phyloP scores from a whole-genome alignment of 2,888 invertebrate species.

The Euproctis similis region DNA sequence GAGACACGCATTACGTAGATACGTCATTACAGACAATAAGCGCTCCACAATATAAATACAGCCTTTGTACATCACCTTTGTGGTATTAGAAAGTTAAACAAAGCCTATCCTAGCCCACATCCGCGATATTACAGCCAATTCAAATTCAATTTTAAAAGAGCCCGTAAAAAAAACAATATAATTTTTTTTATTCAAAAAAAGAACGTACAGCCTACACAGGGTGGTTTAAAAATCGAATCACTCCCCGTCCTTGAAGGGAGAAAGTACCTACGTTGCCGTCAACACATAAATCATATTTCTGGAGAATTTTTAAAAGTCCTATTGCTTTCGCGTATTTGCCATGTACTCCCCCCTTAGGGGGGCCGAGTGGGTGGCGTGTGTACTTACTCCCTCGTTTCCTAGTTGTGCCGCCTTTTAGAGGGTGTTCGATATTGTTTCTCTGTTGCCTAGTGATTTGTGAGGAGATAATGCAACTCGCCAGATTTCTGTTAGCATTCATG shows the following conservation, averaged over 20 bases:
- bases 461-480: conserved; percentile 9
- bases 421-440: conserved; percentile 26
- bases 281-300: conserved; percentile 77
- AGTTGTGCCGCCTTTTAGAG: conserved; percentile 57
- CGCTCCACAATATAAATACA: too few species aligned
- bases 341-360: conserved; percentile 65
- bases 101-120: too few species aligned
- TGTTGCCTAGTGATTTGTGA: conserved; percentile 26
- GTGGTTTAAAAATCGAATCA: conserved; percentile 75
- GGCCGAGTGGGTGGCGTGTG: conserved; percentile 55
- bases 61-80: too few species aligned
- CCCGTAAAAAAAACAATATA: conserved; percentile 38
- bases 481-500: too few species aligned
- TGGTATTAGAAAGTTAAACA: too few species aligned
- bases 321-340: conserved; percentile 77
- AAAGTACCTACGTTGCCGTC: conserved; percentile 64
- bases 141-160: conserved; percentile 24
- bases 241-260: conserved; percentile 65
- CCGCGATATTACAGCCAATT: conserved; percentile 9
- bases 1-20: too few species aligned
- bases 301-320: conserved; percentile 77
- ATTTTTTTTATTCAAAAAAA: conserved; percentile 34
- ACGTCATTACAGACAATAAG: too few species aligned
- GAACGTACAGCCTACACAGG: conserved; percentile 44
- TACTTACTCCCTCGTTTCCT: conserved; percentile 75